A percentile compares a stretch with the other conserved stretches of the same genome.
Conservation (phyloP, 2,888 invertebrate genomes). For the Drosophila affinis region DNA sequence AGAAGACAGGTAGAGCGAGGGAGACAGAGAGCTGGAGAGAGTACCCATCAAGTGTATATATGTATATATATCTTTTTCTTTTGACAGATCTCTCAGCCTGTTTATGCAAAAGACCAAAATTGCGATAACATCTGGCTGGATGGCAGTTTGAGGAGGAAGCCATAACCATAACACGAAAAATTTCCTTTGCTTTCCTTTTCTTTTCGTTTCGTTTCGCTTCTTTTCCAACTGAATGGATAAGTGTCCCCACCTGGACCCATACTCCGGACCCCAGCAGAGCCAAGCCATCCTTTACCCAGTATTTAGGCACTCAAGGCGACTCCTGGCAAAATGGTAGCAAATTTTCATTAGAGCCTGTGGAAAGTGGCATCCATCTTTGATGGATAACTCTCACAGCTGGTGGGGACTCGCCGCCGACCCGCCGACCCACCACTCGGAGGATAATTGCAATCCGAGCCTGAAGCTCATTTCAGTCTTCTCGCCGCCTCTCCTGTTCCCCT, state of each 20-base stretch:
- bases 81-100: slow-evolving; percentile 8
- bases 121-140: slow-evolving; percentile 12
- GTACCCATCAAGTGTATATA: background rate
- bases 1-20: background rate
- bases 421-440: slow-evolving; percentile 16
- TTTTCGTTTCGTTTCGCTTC: background rate
- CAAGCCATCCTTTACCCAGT: background rate
- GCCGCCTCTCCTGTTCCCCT: background rate
- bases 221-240: background rate
- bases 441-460: slow-evolving; percentile 69
- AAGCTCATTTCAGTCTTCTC: background rate
- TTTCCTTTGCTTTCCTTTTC: slow-evolving; percentile 20
- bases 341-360: slow-evolving; percentile 62
- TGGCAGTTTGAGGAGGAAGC: background rate
- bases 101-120: background rate
- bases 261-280: background rate
- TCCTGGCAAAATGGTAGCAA: slow-evolving; percentile 39
- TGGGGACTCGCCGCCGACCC: background rate
- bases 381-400: slow-evolving; percentile 58
- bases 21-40: background rate
- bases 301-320: slow-evolving; percentile 3
- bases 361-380: slow-evolving; percentile 45
- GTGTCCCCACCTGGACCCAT: background rate
- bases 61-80: background rate
- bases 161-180: slow-evolving; percentile 8